A percentile compares a stretch with the other conserved stretches of the same genome.
These are phyloP conservation scores for Natator depressus DNA, from an alignment of 2,113 vertebrate genomes.

Conservation along the genomic window DNA sequence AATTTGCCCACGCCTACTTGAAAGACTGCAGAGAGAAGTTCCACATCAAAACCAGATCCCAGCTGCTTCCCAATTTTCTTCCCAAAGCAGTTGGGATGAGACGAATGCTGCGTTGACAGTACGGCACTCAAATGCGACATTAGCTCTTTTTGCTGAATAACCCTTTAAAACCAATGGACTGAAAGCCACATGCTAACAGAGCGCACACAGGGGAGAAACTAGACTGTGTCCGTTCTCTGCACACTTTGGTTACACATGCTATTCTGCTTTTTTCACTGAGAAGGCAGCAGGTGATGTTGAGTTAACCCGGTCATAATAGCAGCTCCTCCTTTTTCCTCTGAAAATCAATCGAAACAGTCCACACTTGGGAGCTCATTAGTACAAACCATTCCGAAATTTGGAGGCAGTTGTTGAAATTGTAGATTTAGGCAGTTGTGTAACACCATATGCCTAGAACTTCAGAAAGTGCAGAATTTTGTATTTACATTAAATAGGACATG, in stretches of 20 bases:
- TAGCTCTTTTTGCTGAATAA: conserved; percentile 15
- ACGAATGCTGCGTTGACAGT: neutral
- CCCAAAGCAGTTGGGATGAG: neutral
- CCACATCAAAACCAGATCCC: neutral
- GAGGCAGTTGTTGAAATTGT: conserved; percentile 59
- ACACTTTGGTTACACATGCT: neutral
- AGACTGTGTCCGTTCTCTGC: neutral
- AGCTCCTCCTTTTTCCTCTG: conserved; percentile 38
- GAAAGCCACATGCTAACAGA: conserved; percentile 49
- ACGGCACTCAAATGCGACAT: neutral
- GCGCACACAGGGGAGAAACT: conserved; percentile 29
- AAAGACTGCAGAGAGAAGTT: neutral
- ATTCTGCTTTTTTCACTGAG: neutral
- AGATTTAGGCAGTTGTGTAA: conserved; percentile 49
- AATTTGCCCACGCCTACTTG: no score
- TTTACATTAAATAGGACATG: conserved; percentile 33
- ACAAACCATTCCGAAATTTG: conserved; percentile 62
- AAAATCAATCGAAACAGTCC: conserved; percentile 45
- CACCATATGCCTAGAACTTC: conserved; percentile 30
- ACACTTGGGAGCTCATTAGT: conserved; percentile 64
- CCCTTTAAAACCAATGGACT: conserved; percentile 54
- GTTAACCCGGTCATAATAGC: conserved; percentile 19
- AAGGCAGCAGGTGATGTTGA: conserved; percentile 39
- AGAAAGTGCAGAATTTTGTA: conserved; percentile 7
- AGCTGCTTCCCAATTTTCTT: neutral